Percentiles rank a stretch among this genome's conserved stretches.
These are phyloP conservation scores for Columba livia DNA, from an alignment of 2,113 vertebrate genomes.

Conservation along the genomic window DNA sequence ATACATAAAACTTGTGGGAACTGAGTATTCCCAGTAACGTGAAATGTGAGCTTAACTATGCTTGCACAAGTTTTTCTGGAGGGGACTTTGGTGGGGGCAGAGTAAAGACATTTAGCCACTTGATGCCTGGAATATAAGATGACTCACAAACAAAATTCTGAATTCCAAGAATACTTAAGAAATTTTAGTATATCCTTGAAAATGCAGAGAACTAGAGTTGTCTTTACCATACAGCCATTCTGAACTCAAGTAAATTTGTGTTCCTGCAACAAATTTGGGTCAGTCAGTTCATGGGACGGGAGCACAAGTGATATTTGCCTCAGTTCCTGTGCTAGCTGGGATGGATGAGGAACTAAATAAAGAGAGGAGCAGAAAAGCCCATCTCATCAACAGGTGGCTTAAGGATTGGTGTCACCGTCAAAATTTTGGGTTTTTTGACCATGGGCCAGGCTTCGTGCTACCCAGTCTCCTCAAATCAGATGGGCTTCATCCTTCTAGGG, in stretches of 20 bases:
- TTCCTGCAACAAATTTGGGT: neutral
- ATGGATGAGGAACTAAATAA: too few relatives aligned
- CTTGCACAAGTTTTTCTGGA: neutral
- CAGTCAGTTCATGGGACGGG: too few relatives aligned
- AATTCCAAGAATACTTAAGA: neutral
- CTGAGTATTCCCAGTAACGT: neutral
- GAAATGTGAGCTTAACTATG: slow-evolving; percentile 9
- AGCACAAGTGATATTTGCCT: too few relatives aligned
- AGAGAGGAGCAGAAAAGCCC: too few relatives aligned
- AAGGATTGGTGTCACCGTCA: too few relatives aligned
- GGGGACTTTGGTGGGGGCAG: neutral
- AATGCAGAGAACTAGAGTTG: neutral
- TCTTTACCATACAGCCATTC: neutral
- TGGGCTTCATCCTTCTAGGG: too few relatives aligned
- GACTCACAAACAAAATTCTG: neutral
- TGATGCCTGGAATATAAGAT: neutral
- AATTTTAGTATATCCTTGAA: neutral
- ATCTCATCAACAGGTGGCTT: too few relatives aligned
- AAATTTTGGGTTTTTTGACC: too few relatives aligned
- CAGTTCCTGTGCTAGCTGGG: too few relatives aligned
- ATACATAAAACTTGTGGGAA: slow-evolving; percentile 6
- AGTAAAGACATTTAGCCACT: neutral
- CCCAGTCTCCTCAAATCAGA: too few relatives aligned
- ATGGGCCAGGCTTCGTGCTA: too few relatives aligned
- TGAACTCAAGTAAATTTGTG: neutral